Conservation (phyloP, 2,888 invertebrate species). For the Tribolium freemani region DNA sequence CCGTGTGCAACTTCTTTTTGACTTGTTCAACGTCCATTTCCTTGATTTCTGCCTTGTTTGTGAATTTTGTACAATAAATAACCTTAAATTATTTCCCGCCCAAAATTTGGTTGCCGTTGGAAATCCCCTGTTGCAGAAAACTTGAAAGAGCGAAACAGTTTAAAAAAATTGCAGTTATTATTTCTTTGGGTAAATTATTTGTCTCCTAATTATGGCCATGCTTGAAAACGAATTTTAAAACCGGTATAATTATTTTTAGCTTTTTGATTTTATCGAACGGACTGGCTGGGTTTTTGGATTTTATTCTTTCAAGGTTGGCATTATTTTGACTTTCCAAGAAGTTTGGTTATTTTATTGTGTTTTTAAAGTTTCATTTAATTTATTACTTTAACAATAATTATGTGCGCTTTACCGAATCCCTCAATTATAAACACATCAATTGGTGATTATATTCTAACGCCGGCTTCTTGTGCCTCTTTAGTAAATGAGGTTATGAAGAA, state of each 20-base stretch:
- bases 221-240: too few relatives aligned
- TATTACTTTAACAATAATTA: background rate
- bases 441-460: constrained; percentile 69
- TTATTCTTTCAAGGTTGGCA: too few relatives aligned
- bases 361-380: background rate
- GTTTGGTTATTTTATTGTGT: background rate
- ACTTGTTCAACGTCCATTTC: constrained; percentile 68
- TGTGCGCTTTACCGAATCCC: background rate
- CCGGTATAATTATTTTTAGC: too few relatives aligned
- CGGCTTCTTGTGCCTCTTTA: constrained; percentile 72
- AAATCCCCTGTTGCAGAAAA: background rate
- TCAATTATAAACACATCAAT: background rate
- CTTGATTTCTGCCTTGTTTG: background rate
- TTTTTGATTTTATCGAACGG: too few relatives aligned
- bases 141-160: background rate
- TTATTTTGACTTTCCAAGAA: too few relatives aligned
- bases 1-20: constrained; percentile 74
- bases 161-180: background rate
- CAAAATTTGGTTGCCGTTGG: background rate
- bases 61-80: background rate
- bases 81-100: background rate
- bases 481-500: constrained; percentile 73
- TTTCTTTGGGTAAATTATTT: too few relatives aligned
- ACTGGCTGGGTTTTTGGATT: too few relatives aligned
- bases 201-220: too few relatives aligned